These are phyloP conservation scores for Botia kubotai DNA, from an alignment of 2,797 vertebrate species.

Conservation along the genomic window DNA sequence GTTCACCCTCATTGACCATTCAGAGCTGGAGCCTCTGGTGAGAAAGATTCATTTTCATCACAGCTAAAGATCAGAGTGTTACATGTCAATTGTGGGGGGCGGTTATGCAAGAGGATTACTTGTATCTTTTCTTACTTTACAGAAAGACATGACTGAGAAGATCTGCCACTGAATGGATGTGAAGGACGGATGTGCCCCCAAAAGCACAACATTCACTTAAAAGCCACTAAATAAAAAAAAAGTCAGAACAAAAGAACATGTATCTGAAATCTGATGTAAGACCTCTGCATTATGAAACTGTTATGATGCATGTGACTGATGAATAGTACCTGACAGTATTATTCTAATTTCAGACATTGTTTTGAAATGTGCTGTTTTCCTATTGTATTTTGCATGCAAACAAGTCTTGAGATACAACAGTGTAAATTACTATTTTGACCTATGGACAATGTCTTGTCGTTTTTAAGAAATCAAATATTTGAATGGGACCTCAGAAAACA, in stretches of 20 bases:
- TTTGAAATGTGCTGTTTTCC: conserved; percentile 7
- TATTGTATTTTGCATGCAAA: conserved; percentile 22
- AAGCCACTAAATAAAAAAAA: conserved; percentile 53
- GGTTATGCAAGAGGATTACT: background rate
- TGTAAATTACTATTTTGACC: background rate
- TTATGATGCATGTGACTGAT: background rate
- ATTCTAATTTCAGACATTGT: conserved; percentile 18
- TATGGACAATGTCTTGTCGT: background rate
- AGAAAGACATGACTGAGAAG: conserved; percentile 96
- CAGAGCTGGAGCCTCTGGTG: conserved; percentile 95
- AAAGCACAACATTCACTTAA: conserved; percentile 60
- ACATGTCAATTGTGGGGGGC: background rate
- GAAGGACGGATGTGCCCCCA: conserved; percentile 64
- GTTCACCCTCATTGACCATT: conserved; percentile 94
- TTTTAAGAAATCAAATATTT: background rate
- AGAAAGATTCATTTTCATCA: conserved; percentile 66
- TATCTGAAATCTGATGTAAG: conserved; percentile 1
- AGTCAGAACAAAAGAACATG: conserved; percentile 15
- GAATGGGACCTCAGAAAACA: background rate
- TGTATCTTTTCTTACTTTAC: conserved; percentile 66
- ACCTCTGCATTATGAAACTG: conserved; percentile 10
- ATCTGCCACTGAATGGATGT: conserved; percentile 85
- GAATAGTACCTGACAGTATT: background rate
- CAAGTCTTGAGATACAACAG: conserved; percentile 8
- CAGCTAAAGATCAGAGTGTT: background rate